Evolutionary conservation across 1,140 invertebrate genomes (phyloP).

Genomic region (Hirudo medicinalis): DNA sequence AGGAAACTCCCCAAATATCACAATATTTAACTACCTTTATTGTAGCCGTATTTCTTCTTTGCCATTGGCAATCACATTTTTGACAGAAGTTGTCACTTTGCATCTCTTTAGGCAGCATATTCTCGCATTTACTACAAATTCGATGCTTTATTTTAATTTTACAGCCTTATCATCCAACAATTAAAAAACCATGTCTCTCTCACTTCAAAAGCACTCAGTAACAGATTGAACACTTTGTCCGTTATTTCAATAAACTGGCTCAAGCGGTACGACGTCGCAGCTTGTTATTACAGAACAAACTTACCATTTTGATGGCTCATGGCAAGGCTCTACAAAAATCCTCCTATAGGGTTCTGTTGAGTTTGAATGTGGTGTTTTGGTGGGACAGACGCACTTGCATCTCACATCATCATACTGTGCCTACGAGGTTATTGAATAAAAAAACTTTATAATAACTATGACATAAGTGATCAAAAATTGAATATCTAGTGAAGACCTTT

Average conservation of each 20-base stretch:
- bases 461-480: no score
- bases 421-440: slow-evolving; percentile 24
- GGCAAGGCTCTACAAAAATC: slow-evolving; percentile 20
- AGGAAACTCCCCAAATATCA: not conserved
- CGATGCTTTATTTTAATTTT: not conserved
- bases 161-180: not conserved
- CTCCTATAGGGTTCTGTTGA: slow-evolving; percentile 12
- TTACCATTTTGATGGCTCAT: slow-evolving; percentile 20
- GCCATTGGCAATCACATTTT: slow-evolving; percentile 86
- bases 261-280: not conserved
- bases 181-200: not conserved
- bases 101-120: slow-evolving; percentile 53
- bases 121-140: slow-evolving; percentile 65
- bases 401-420: slow-evolving; percentile 65
- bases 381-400: slow-evolving; percentile 73
- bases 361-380: slow-evolving; percentile 2
- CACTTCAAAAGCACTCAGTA: not conserved
- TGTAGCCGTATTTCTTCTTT: slow-evolving; percentile 87
- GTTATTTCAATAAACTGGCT: not conserved
- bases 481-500: no score
- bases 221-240: not conserved
- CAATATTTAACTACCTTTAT: slow-evolving; percentile 59
- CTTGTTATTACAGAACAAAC: not conserved
- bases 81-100: slow-evolving; percentile 58
- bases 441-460: no score